These are phyloP conservation scores for Heliconius charithonia DNA, from an alignment of 2,888 invertebrate genomes.

Conservation along the genomic window DNA sequence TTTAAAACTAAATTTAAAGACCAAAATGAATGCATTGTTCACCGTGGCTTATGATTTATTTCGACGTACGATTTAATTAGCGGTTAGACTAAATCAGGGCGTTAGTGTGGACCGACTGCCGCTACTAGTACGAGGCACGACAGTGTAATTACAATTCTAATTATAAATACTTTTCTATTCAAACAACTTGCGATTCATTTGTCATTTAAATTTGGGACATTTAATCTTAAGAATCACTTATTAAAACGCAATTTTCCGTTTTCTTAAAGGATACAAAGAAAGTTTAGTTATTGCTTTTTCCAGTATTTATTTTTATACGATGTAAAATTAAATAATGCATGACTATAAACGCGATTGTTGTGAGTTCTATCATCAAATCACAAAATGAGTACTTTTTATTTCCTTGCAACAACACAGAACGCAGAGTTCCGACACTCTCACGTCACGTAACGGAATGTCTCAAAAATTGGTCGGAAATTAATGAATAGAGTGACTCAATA, in stretches of 20 bases:
- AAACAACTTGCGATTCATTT: constrained; percentile 5
- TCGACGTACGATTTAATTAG: constrained; percentile 43
- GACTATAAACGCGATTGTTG: background rate
- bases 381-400: too few relatives aligned
- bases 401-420: too few relatives aligned
- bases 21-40: background rate
- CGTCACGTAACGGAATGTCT: too few relatives aligned
- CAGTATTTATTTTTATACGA: background rate
- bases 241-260: background rate
- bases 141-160: constrained; percentile 34
- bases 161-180: constrained; percentile 12
- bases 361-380: too few relatives aligned
- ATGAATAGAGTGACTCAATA: too few relatives aligned
- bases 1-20: background rate
- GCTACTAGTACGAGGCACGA: constrained; percentile 28
- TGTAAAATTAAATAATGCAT: too few relatives aligned
- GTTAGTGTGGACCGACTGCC: constrained; percentile 24
- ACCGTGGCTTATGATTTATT: constrained; percentile 31
- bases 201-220: background rate
- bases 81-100: constrained; percentile 44
- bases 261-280: background rate
- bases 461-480: too few relatives aligned
- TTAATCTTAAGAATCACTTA: background rate
- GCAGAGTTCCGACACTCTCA: too few relatives aligned
- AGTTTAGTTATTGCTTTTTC: background rate